Conservation (phyloP, 2,797 vertebrate species). For the Sciaenops ocellatus region DNA sequence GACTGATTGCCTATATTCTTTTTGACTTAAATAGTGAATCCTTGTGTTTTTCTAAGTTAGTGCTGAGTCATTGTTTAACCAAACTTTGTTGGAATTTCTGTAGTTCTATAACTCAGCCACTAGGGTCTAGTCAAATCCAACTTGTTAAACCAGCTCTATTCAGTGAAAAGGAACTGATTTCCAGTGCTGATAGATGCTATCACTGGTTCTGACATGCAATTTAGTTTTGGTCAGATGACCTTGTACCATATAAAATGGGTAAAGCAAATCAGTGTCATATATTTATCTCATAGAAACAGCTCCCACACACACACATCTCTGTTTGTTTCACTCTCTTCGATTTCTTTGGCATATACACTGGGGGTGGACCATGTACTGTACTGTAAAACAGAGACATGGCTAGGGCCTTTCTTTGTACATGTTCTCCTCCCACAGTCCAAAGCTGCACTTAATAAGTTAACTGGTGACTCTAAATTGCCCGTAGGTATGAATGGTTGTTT, state of each 20-base stretch:
- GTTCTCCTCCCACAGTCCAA: too few relatives aligned
- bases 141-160: neutral
- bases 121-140: conserved; percentile 11
- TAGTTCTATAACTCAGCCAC: conserved; percentile 11
- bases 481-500: too few relatives aligned
- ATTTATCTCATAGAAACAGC: neutral
- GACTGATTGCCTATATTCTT: neutral
- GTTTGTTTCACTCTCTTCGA: neutral
- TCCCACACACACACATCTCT: neutral
- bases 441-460: too few relatives aligned
- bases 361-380: neutral
- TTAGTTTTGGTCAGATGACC: neutral
- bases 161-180: neutral
- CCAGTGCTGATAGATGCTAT: neutral
- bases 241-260: neutral
- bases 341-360: neutral
- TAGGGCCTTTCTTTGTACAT: too few relatives aligned
- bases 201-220: neutral
- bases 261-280: neutral
- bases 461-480: too few relatives aligned
- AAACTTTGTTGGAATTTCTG: neutral
- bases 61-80: neutral
- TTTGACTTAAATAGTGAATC: neutral
- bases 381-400: neutral
- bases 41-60: neutral